Conservation (phyloP, 1,140 invertebrate species). For the Lepidostoma basale region DNA sequence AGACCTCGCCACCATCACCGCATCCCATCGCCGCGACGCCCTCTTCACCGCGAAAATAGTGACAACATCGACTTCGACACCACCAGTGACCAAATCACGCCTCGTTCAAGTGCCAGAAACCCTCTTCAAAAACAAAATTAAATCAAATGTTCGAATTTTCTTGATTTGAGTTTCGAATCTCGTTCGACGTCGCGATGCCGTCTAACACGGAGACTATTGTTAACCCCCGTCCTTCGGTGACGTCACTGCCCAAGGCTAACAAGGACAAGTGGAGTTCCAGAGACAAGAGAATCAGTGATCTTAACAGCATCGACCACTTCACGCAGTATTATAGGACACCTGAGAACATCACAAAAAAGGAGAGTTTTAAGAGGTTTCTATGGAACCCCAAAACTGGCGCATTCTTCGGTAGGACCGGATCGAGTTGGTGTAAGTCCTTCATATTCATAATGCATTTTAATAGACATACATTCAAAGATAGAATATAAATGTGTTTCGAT, state of each 20-base stretch:
- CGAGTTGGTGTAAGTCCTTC: constrained; percentile 74
- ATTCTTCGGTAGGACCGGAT: constrained; percentile 70
- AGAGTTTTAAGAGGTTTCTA: constrained; percentile 68
- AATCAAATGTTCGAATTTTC: neutral
- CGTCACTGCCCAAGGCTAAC: neutral
- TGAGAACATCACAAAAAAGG: constrained; percentile 62
- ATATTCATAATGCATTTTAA: neutral
- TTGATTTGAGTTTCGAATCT: neutral
- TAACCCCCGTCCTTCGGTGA: constrained; percentile 7
- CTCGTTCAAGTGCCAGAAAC: no score
- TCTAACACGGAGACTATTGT: neutral
- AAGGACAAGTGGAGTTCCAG: constrained; percentile 40
- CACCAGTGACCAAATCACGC: no score
- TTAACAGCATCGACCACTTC: constrained; percentile 63
- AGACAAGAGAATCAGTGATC: constrained; percentile 57
- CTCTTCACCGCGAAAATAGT: constrained; percentile 19
- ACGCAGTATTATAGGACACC: constrained; percentile 67
- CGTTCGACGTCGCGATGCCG: neutral
- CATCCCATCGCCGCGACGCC: constrained; percentile 24
- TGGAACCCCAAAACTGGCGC: constrained; percentile 71
- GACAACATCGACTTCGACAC: constrained; percentile 38
- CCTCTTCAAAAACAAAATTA: no score
- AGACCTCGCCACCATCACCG: constrained; percentile 7
- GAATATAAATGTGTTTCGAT: no score
- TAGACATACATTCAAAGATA: no score